Percentiles rank a stretch among this genome's conserved stretches.
Conservation (phyloP, 2,888 invertebrate species). For the Epicampocera succincta region DNA sequence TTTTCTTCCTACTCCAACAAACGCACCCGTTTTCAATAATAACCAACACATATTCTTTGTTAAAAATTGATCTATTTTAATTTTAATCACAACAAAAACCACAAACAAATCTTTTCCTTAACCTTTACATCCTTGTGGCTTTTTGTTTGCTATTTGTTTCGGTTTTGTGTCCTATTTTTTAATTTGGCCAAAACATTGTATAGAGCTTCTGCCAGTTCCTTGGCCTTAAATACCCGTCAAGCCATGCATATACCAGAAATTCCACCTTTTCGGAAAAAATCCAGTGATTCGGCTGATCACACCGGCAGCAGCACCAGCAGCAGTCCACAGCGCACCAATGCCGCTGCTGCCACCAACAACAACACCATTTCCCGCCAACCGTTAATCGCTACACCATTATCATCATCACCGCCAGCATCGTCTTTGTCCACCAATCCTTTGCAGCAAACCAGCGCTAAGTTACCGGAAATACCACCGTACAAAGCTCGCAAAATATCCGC, state of each 20-base stretch:
- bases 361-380: slow-evolving; percentile 61
- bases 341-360: slow-evolving; percentile 29
- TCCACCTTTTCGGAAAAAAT: slow-evolving; percentile 82
- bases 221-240: slow-evolving; percentile 77
- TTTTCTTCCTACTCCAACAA: slow-evolving; percentile 8
- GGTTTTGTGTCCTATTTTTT: slow-evolving; percentile 55
- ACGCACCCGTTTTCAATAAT: slow-evolving; percentile 27
- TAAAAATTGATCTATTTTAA: not conserved
- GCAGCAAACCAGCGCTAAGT: slow-evolving; percentile 74
- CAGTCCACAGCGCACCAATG: slow-evolving; percentile 77
- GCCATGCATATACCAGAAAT: slow-evolving; percentile 82
- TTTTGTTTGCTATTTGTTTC: slow-evolving; percentile 40
- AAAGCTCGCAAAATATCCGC: slow-evolving; percentile 83
- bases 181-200: slow-evolving; percentile 35
- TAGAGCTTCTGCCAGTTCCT: slow-evolving; percentile 79
- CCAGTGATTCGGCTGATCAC: slow-evolving; percentile 78
- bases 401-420: slow-evolving; percentile 66
- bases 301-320: slow-evolving; percentile 78
- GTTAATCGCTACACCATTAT: slow-evolving; percentile 72
- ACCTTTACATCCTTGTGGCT: not conserved
- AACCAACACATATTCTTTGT: not conserved
- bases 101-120: not conserved
- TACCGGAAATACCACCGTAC: slow-evolving; percentile 83
- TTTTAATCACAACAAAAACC: not conserved
- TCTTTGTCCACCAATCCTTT: slow-evolving; percentile 36